Evolutionary conservation across 2,888 invertebrate genomes (phyloP).

Genomic region (Drosophila putrida): DNA sequence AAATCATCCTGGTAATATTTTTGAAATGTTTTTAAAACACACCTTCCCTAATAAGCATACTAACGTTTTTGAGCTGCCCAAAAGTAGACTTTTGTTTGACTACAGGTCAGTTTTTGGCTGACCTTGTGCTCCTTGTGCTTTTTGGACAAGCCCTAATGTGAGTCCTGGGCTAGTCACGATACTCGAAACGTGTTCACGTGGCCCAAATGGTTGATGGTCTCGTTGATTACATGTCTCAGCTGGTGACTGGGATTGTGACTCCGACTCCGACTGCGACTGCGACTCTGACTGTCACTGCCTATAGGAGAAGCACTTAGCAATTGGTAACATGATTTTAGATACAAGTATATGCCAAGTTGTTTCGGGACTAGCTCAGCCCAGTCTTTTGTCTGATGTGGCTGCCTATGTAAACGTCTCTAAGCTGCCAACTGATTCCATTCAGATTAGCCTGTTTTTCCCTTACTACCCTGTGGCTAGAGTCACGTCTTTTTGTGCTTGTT

Average conservation of each 20-base stretch:
- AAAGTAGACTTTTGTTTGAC: slow-evolving; percentile 12
- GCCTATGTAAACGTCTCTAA: slow-evolving; percentile 20
- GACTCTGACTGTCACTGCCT: slow-evolving; percentile 32
- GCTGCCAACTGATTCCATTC: slow-evolving; percentile 3
- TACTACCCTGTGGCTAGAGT: slow-evolving; percentile 13
- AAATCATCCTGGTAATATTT: too few species aligned
- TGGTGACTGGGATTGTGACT: slow-evolving; percentile 15
- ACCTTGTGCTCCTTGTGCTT: slow-evolving; percentile 55
- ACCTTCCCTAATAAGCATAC: too few species aligned
- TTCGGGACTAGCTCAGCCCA: slow-evolving; percentile 7
- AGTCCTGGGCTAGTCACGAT: slow-evolving; percentile 28
- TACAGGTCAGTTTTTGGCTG: slow-evolving; percentile 49
- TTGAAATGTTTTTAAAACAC: too few species aligned
- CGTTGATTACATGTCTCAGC: slow-evolving; percentile 52
- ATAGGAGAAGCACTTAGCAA: slow-evolving; percentile 34
- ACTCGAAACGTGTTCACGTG: slow-evolving; percentile 23
- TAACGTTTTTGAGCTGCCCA: not conserved
- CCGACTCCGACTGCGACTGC: slow-evolving; percentile 19
- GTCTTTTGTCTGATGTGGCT: slow-evolving; percentile 4
- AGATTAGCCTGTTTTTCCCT: slow-evolving; percentile 19
- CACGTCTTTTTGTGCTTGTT: slow-evolving; percentile 50
- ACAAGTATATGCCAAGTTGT: not conserved
- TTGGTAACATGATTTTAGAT: slow-evolving; percentile 37
- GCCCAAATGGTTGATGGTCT: slow-evolving; percentile 37
- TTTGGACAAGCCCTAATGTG: slow-evolving; percentile 30